Percentiles rank a stretch among this genome's conserved stretches.
Conservation (phyloP, 1,140 invertebrate genomes). For the Bombus pyrosoma region DNA sequence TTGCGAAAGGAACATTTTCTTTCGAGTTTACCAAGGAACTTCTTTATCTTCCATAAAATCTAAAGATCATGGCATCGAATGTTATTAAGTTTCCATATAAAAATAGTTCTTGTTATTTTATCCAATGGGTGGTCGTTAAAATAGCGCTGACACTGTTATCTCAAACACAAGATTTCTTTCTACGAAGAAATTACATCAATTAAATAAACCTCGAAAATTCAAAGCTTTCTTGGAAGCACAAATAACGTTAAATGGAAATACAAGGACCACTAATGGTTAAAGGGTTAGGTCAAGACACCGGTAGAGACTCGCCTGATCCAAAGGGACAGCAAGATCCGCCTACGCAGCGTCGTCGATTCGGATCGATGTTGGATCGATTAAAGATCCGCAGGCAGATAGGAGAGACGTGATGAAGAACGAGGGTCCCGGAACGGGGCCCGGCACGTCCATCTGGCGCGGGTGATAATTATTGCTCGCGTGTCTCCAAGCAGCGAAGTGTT, state of each 20-base stretch:
- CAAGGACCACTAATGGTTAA: too few relatives aligned
- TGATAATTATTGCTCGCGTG: slow-evolving; percentile 71
- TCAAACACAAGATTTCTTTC: background rate
- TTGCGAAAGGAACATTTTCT: background rate
- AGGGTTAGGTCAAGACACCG: background rate
- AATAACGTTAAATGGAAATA: background rate
- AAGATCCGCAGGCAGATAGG: slow-evolving; percentile 54
- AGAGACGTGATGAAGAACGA: slow-evolving; percentile 59
- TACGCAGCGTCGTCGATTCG: slow-evolving; percentile 13
- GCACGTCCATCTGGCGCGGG: slow-evolving; percentile 58
- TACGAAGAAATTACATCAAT: background rate
- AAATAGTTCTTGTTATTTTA: background rate
- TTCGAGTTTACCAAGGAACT: background rate
- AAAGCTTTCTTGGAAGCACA: background rate
- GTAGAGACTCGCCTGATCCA: background rate
- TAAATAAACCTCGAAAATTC: background rate
- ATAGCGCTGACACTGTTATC: background rate
- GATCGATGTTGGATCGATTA: slow-evolving; percentile 50
- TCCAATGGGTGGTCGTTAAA: background rate
- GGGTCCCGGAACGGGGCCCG: slow-evolving; percentile 45
- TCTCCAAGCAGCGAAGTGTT: slow-evolving; percentile 66
- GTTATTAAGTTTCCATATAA: background rate
- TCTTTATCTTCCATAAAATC: background rate
- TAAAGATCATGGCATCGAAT: background rate
- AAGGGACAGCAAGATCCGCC: slow-evolving; percentile 32